These are phyloP conservation scores for Tautogolabrus adspersus DNA, from an alignment of 2,113 vertebrate species.

Conservation along the genomic window DNA sequence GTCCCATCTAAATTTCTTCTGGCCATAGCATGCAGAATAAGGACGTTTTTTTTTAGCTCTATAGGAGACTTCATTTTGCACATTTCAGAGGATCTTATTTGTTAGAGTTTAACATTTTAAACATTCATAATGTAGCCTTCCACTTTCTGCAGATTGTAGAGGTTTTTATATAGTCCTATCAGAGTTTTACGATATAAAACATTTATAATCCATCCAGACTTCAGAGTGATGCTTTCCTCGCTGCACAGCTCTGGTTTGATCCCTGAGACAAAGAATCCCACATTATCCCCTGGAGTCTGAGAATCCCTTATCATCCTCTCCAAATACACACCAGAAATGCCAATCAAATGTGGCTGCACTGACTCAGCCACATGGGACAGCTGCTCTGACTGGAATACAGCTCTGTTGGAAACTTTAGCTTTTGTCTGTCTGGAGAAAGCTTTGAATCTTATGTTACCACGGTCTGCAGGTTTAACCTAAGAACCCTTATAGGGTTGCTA, in stretches of 20 bases:
- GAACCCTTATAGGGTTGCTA: background rate
- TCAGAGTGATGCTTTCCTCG: background rate
- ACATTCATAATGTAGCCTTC: slow-evolving; percentile 9
- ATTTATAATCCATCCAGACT: slow-evolving; percentile 23
- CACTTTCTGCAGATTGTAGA: slow-evolving; percentile 19
- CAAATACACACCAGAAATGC: slow-evolving; percentile 40
- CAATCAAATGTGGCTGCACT: slow-evolving; percentile 34
- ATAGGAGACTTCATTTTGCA: no score
- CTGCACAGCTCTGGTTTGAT: slow-evolving; percentile 41
- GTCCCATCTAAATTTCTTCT: background rate
- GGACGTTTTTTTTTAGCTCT: no score
- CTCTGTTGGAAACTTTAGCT: slow-evolving; percentile 14
- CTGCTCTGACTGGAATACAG: slow-evolving; percentile 7
- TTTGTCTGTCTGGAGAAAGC: slow-evolving; percentile 1
- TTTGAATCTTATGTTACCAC: background rate
- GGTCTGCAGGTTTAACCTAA: background rate
- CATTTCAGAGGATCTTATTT: background rate
- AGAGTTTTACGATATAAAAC: slow-evolving; percentile 7
- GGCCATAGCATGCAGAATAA: no score
- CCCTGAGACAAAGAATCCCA: slow-evolving; percentile 50
- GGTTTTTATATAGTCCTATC: background rate
- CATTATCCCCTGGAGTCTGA: slow-evolving; percentile 51
- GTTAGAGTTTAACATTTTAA: background rate
- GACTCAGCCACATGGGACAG: slow-evolving; percentile 7
- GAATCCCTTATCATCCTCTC: slow-evolving; percentile 42